A percentile compares a stretch with the other conserved stretches of the same genome.
Conservation (phyloP, 2,888 invertebrate genomes). For the Baccha elongata region DNA sequence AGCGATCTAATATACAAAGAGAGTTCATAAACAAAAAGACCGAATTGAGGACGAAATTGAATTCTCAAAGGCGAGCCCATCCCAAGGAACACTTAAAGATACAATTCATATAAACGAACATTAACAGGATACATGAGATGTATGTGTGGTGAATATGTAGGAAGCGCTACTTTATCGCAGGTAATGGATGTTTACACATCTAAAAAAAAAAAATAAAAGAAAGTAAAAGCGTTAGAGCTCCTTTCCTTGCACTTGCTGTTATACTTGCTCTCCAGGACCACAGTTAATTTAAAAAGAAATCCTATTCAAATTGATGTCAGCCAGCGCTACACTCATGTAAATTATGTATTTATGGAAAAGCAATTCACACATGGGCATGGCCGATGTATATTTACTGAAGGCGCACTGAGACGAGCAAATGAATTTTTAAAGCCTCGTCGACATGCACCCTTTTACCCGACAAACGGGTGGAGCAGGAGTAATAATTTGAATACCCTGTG, state of each 20-base stretch:
- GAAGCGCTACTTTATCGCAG: slow-evolving; percentile 53
- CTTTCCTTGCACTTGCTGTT: too few species aligned
- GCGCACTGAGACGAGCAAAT: slow-evolving; percentile 57
- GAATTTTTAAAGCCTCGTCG: slow-evolving; percentile 54
- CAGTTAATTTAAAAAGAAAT: slow-evolving; percentile 70
- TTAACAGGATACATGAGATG: slow-evolving; percentile 12
- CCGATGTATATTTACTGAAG: slow-evolving; percentile 43
- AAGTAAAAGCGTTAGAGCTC: slow-evolving; percentile 38
- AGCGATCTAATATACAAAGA: slow-evolving; percentile 42
- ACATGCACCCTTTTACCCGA: neutral
- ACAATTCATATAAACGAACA: slow-evolving; percentile 23
- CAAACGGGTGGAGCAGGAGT: neutral
- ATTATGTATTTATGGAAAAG: slow-evolving; percentile 70
- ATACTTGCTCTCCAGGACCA: slow-evolving; percentile 40
- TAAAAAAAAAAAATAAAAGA: slow-evolving; percentile 16
- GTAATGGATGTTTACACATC: slow-evolving; percentile 61
- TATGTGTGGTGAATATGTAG: neutral
- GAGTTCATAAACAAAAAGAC: slow-evolving; percentile 59
- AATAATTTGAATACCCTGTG: slow-evolving; percentile 11
- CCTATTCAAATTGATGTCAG: slow-evolving; percentile 69
- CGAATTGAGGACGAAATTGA: slow-evolving; percentile 69
- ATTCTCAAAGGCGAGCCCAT: slow-evolving; percentile 47
- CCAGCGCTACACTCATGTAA: slow-evolving; percentile 42
- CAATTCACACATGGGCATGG: slow-evolving; percentile 62
- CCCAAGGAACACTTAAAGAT: slow-evolving; percentile 32